Conservation (phyloP, 1,140 invertebrate species). For the Mercenaria mercenaria region DNA sequence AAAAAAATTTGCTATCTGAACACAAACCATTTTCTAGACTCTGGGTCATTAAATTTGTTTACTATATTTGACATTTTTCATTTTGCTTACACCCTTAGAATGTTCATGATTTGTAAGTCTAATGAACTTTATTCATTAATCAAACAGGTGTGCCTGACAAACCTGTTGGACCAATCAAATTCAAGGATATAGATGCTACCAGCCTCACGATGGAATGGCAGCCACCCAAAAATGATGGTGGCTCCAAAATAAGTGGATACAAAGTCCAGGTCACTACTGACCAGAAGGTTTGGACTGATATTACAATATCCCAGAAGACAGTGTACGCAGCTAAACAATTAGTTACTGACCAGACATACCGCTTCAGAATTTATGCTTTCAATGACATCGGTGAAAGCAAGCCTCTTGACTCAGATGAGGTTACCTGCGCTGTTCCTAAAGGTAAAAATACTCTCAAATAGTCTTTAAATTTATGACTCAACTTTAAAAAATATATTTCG, state of each 20-base stretch:
- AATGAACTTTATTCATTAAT: no score
- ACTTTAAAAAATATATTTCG: no score
- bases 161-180: conserved; percentile 97
- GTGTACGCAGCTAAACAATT: conserved; percentile 86
- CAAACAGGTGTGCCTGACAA: conserved; percentile 88
- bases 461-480: no score
- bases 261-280: conserved; percentile 99
- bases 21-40: no score
- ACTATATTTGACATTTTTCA: no score
- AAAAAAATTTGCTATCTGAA: no score
- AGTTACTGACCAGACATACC: conserved; percentile 88
- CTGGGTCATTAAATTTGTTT: no score
- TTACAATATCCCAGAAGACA: conserved; percentile 92
- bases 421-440: conserved; percentile 93
- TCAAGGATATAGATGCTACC: conserved; percentile 96
- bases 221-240: conserved; percentile 96
- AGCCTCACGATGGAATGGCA: conserved; percentile 95
- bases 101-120: no score
- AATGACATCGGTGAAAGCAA: conserved; percentile 96
- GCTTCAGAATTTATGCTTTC: conserved; percentile 91
- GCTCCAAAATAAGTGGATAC: conserved; percentile 96
- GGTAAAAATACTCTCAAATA: conserved; percentile 67
- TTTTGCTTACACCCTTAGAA: no score
- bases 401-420: conserved; percentile 94
- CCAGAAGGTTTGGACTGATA: conserved; percentile 91